Percentiles rank a stretch among this genome's conserved stretches.
phyloP scores from a whole-genome alignment of 2,888 invertebrate species.

The Nasonovia ribisnigri region DNA sequence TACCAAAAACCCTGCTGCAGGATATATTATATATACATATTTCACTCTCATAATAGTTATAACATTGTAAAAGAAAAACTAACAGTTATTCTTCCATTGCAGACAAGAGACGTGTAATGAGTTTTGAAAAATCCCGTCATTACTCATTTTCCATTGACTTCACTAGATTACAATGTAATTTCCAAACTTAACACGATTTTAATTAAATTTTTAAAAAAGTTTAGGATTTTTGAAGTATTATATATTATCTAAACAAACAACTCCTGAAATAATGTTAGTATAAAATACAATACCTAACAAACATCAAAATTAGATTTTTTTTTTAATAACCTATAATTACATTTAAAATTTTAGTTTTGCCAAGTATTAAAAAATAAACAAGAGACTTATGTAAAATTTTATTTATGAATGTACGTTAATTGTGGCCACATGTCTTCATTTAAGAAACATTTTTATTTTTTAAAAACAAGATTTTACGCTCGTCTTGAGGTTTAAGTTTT shows the following conservation, averaged over 20 bases:
- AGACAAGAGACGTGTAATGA: constrained; percentile 14
- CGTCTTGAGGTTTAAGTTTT: constrained; percentile 5
- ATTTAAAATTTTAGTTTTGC: neutral
- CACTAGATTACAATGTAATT: neutral
- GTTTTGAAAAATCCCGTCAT: neutral
- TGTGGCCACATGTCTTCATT: neutral
- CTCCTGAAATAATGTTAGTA: neutral
- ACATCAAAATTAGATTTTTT: neutral
- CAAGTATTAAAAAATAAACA: neutral
- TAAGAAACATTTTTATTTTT: constrained; percentile 17
- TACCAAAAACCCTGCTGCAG: constrained; percentile 15
- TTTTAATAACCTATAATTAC: constrained; percentile 26
- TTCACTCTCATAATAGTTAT: constrained; percentile 7
- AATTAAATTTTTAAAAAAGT: constrained; percentile 18
- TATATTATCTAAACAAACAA: neutral
- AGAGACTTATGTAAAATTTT: neutral
- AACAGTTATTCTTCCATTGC: neutral
- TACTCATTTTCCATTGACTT: constrained; percentile 16
- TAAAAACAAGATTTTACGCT: neutral
- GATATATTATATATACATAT: constrained; percentile 40
- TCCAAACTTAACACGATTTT: neutral
- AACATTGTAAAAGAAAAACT: constrained; percentile 1
- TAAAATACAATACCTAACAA: neutral
- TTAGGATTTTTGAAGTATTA: constrained; percentile 8
- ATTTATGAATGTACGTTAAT: constrained; percentile 13